A percentile compares a stretch with the other conserved stretches of the same genome.
Conservation (phyloP, 2,113 vertebrate species). For the Mobula hypostoma region DNA sequence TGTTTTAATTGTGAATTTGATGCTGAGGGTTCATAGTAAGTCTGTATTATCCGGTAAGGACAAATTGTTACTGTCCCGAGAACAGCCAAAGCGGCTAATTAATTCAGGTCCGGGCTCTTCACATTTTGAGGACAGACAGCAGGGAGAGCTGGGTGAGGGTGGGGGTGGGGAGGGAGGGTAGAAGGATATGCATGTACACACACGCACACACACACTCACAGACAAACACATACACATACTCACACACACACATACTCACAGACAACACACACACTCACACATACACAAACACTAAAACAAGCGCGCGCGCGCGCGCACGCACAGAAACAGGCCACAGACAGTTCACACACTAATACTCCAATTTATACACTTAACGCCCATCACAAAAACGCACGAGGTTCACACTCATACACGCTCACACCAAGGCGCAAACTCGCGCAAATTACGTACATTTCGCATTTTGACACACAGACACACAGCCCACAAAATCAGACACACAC, state of each 20-base stretch:
- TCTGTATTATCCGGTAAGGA: not conserved
- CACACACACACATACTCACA: no score
- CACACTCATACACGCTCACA: no score
- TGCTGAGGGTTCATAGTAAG: not conserved
- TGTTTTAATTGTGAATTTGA: not conserved
- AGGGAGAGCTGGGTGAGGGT: not conserved
- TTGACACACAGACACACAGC: no score
- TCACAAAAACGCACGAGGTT: no score
- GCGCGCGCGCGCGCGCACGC: no score
- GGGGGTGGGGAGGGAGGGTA: not conserved
- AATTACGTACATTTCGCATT: no score
- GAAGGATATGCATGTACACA: not conserved
- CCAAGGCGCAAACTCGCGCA: no score
- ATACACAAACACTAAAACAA: not conserved
- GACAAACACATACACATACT: not conserved
- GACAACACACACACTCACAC: not conserved
- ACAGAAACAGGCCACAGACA: not conserved
- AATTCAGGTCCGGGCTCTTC: not conserved
- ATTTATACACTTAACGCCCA: no score
- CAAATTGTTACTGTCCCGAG: not conserved
- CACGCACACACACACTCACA: not conserved
- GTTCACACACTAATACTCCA: no score
- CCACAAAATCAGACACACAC: not conserved
- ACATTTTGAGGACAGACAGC: slow-evolving; percentile 1
- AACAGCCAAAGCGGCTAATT: not conserved